Evolutionary conservation across 1,140 invertebrate genomes (phyloP).

Genomic region (Nylanderia fulva): DNA sequence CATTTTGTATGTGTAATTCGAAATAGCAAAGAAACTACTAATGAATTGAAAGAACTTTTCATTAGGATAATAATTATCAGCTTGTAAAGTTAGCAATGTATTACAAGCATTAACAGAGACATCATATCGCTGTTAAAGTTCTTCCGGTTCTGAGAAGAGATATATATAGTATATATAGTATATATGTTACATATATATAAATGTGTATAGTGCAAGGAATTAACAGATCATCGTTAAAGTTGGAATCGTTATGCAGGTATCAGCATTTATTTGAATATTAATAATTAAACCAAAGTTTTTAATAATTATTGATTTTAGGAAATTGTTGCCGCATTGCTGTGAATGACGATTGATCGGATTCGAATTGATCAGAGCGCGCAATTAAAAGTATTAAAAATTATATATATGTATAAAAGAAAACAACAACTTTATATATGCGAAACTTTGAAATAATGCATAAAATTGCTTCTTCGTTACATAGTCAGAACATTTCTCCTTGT

Average conservation of each 20-base stretch:
- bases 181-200: constrained; percentile 45
- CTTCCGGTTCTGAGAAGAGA: constrained; percentile 60
- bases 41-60: constrained; percentile 16
- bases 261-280: constrained; percentile 54
- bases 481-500: constrained; percentile 51
- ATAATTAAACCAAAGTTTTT: constrained; percentile 57
- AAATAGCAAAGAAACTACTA: constrained; percentile 33
- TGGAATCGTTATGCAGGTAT: constrained; percentile 60
- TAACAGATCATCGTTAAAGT: constrained; percentile 63
- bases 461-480: constrained; percentile 31
- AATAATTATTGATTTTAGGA: constrained; percentile 50
- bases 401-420: too few species aligned
- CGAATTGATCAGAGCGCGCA: background rate
- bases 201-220: constrained; percentile 56
- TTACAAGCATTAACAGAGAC: constrained; percentile 58
- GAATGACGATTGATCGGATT: constrained; percentile 23
- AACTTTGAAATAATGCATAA: background rate
- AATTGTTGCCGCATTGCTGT: constrained; percentile 44
- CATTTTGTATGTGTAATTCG: constrained; percentile 12
- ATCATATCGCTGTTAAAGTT: constrained; percentile 71
- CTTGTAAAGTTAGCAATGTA: constrained; percentile 35
- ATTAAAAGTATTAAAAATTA: constrained; percentile 36
- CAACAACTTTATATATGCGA: background rate
- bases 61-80: constrained; percentile 27
- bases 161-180: background rate